Base-by-base conservation (phyloP, 2,888 invertebrate genomes). In the Apamea sordens region DNA sequence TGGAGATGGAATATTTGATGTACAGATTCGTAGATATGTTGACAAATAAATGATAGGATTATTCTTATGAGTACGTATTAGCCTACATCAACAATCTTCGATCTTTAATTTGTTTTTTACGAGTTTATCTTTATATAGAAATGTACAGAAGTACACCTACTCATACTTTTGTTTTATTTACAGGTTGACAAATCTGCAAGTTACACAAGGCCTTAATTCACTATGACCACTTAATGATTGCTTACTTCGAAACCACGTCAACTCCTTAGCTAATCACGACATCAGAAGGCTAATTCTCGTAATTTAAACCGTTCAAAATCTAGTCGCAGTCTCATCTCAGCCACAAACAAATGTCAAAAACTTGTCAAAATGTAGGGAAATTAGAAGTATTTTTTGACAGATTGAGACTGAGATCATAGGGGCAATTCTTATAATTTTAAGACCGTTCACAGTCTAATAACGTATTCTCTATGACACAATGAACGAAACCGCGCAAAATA, bases 1-100 rank as follows among this genome's bases (percentile, higher is more conserved):
- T 85, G 28, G 68, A 75, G 78, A 81, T 69, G 65, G 63, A 81
- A 81, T 87, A 76, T 85, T 86, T 85, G 88, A 87, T 86, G 67
- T 74, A 76, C 67, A 65, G 47, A 87, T 87, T 71, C 59, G 73
- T 67, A 73, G 47, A 72, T 79, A 72, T 79, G 50, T 84, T 63
- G 50, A 69, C 32, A 77, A 84, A 86, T 84, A 79, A 36, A 32
- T 21, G 24, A 53, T 32, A 56, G 63, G 61, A 53, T 70, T 82
- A 76, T 72, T 77, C 63, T 73, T 59, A 59, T 67, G 11, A 65
- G 13, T 64, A 47, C 18, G 24, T 71, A 72, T 72, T 71, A 72
- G 64, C 63, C 32, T 70, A 71, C 5, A 61, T 69, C 24, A 73
- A 84, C 59, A 72, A 68, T 53, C 0, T n/a, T 68, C 32, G 32